Base-by-base conservation (phyloP, 2,113 vertebrate genomes). In the Arvicanthis niloticus region DNA sequence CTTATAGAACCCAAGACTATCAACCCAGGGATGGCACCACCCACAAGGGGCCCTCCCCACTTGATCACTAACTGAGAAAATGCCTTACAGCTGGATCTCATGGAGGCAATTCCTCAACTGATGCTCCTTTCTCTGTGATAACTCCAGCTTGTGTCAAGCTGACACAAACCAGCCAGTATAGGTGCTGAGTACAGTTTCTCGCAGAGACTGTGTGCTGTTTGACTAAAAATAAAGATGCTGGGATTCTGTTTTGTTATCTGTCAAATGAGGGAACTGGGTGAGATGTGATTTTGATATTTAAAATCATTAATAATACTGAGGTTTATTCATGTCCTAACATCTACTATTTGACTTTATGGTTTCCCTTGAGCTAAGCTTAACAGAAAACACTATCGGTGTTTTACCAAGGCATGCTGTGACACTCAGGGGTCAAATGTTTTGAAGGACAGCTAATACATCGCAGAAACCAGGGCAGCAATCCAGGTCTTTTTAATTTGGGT, bases 211-310 rank as follows among this genome's bases (percentile, higher is more conserved):
- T 51, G 37, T 42, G 4, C 53, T 26, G 7, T 76, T 37, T 60
- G 70, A 62, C 12, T 53, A 65, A 67, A 51, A 21, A 37, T 26
- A 60, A 76, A 42, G 58, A 3, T 68, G 21, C 45, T 65, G 34
- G 24, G 51, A 51, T 48, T 80, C 70, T 77, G 5, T 80, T 93
- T 77, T 85, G 40, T 58, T 53, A 29, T 81, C 78, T 76, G 65
- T 85, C 72, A 85, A 81, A 73, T 77, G 58, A 94, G 19, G 11
- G 6, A 9, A 37, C 19, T 65, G 24, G 40, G 68, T 5, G 8
- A 37, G 78, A 67, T 80, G 16, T 5, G 19, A 48, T 53, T 96
- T 90, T 76, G 51, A 81, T 92, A 53, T 96, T 94, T 72, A 91
- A 95, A 92, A 91, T 92, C 26, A 77, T n/a, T 62, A 48, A 60